phyloP scores from a whole-genome alignment of 2,797 vertebrate species.

The Meriones psammophilus region DNA sequence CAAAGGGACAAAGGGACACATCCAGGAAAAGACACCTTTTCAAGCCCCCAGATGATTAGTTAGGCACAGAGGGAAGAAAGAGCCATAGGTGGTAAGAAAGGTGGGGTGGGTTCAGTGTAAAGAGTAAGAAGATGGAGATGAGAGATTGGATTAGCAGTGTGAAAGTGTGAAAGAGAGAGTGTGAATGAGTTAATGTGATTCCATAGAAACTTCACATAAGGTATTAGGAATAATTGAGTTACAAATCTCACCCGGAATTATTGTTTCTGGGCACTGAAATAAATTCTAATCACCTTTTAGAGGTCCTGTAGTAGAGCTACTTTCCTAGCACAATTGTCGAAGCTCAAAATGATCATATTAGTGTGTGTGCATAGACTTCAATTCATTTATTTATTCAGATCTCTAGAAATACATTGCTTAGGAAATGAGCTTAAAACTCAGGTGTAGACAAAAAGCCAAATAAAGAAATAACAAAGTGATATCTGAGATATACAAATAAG shows the following conservation, averaged over 20 bases:
- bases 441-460: conserved; percentile 40
- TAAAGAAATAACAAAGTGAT: background rate
- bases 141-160: conserved; percentile 66
- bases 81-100: conserved; percentile 42
- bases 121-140: background rate
- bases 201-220: conserved; percentile 68
- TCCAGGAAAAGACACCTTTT: conserved; percentile 60
- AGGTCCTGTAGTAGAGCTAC: conserved; percentile 1
- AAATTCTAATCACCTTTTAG: conserved; percentile 29
- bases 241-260: conserved; percentile 62
- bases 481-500: conserved; percentile 18
- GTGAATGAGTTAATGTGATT: conserved; percentile 69
- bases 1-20: conserved; percentile 52
- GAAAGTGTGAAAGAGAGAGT: conserved; percentile 59
- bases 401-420: conserved; percentile 47
- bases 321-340: conserved; percentile 42
- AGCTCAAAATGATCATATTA: conserved; percentile 4
- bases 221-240: conserved; percentile 59
- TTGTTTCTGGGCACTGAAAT: conserved; percentile 39
- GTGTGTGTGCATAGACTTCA: background rate
- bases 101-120: background rate
- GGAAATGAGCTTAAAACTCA: conserved; percentile 28
- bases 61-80: background rate
- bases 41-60: conserved; percentile 50
- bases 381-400: conserved; percentile 36